A percentile compares a stretch with the other conserved stretches of the same genome.
Conservation (phyloP, 2,797 vertebrate species). For the Acestrorhynchus altus region DNA sequence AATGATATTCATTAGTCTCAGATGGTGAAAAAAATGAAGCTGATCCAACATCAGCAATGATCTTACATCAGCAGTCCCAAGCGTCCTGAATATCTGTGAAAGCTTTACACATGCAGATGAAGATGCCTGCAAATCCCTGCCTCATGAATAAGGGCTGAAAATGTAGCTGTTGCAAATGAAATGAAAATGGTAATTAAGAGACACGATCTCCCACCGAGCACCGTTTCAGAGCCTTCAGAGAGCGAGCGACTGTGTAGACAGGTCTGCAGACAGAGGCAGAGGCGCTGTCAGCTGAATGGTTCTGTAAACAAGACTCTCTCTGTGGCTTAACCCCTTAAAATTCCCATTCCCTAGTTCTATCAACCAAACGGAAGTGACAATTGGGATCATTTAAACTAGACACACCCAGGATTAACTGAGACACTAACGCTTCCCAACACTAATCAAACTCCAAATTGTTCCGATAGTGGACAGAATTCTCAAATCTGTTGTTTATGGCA, state of each 20-base stretch:
- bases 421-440: no score
- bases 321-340: neutral
- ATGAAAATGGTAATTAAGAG: conserved; percentile 37
- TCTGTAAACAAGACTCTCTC: neutral
- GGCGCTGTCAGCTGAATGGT: neutral
- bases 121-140: neutral
- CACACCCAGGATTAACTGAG: no score
- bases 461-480: no score
- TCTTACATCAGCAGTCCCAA: neutral
- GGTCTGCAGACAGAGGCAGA: neutral
- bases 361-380: no score
- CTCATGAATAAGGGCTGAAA: conserved; percentile 29
- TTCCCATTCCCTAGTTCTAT: neutral
- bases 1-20: neutral
- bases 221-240: conserved; percentile 24
- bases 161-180: conserved; percentile 8
- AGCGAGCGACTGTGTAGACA: neutral
- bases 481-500: no score
- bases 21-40: neutral
- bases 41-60: neutral
- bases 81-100: neutral
- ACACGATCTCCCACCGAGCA: conserved; percentile 4
- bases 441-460: no score
- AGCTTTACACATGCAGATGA: conserved; percentile 5
- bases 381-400: no score